These are phyloP conservation scores for Clostera curtula DNA, from an alignment of 2,888 invertebrate genomes.

Conservation along the genomic window DNA sequence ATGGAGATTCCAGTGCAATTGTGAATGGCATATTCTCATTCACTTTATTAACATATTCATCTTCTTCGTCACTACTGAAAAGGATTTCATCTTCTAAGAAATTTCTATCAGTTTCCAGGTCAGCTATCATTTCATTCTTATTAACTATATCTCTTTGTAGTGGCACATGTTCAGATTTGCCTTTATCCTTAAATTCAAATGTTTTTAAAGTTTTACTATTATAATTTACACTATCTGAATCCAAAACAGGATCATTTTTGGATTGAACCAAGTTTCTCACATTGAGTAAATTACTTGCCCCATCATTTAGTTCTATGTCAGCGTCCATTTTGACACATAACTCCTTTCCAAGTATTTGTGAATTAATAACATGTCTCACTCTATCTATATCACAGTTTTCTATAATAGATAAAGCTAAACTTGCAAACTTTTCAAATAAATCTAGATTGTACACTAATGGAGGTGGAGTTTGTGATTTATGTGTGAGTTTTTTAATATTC, in stretches of 20 bases:
- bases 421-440: conserved; percentile 55
- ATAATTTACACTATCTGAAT: too few species aligned
- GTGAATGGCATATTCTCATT: conserved; percentile 46
- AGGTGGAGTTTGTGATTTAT: conserved; percentile 18
- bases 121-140: too few species aligned
- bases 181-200: too few species aligned
- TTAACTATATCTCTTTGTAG: too few species aligned
- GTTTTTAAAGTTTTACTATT: too few species aligned
- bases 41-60: conserved; percentile 27
- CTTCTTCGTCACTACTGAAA: conserved; percentile 63
- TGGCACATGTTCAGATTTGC: conserved; percentile 6
- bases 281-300: conserved; percentile 23
- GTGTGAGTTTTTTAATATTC: conserved; percentile 19
- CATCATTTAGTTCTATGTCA: conserved; percentile 15
- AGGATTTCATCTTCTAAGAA: conserved; percentile 47
- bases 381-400: conserved; percentile 28
- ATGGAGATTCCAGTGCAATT: conserved; percentile 46
- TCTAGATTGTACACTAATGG: conserved; percentile 42
- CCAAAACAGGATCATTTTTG: too few species aligned
- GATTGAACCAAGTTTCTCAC: too few species aligned
- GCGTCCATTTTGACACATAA: conserved; percentile 28
- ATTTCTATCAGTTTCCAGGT: too few species aligned
- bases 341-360: conserved; percentile 43
- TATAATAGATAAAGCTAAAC: conserved; percentile 38
- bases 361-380: conserved; percentile 44